Evolutionary conservation across 2,113 vertebrate genomes (phyloP), one percentile per base, ranked within the genome.

Genomic region (Ochotona princeps): DNA sequence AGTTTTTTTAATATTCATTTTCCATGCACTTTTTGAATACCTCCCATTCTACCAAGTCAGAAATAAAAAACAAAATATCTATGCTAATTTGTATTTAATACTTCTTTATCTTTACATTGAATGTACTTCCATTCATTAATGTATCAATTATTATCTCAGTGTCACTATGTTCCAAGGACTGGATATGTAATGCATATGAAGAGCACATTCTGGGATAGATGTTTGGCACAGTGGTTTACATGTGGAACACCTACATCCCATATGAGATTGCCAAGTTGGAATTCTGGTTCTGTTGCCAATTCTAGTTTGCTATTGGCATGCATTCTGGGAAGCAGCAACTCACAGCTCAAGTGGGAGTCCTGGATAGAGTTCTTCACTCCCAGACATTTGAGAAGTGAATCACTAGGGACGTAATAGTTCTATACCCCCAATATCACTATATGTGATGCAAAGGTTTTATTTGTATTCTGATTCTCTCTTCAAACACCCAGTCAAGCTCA

Each of bases 1-100:
- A 57, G 54, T 57, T 57, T 57, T 57, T 57, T 2, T 57, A 57
- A 57, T 57, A 57, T 18, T 18, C 13, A 2, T 57, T 14, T 12
- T 57, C 54, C 13, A 57, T 57, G 18, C 18, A 57, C 54, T 57
- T 57, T 57, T 57, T 57, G 54, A 57, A 57, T 57, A 57, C 54
- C 12, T 57, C 54, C 54, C 54, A 57, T 20, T 17, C 54, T 57
- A 57, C n/a, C 30, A 72, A 38, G 47, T 79, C 73, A 87, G 44
- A 88, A 49, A 86, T 13, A 44, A 44, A 44, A 44, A 78, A 25
- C 65, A 92, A 92, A 87, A 60, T 32, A 67, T 80, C 49, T 88
- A 89, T 2, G 90, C 49, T 69, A 75, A 66, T 26, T 67, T 44
- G 35, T 4, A 79, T 51, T 75, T 73, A 85, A 5, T 79, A 74